Conservation (phyloP, 1,140 invertebrate species). For the Laupala kohalensis region DNA sequence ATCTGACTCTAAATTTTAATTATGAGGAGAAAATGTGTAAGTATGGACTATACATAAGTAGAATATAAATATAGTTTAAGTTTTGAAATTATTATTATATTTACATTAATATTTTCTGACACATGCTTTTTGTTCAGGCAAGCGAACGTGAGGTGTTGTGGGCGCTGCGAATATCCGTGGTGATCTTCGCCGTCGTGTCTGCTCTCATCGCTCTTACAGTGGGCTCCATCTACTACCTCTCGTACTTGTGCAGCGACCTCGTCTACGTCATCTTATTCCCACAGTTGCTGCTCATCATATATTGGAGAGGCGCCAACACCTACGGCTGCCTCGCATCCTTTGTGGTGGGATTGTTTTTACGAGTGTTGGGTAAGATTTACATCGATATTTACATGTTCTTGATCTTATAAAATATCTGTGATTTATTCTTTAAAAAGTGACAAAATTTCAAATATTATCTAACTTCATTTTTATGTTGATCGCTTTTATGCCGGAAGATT, state of each 20-base stretch:
- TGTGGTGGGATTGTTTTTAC: slow-evolving; percentile 46
- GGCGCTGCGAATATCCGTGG: slow-evolving; percentile 56
- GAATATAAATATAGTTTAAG: too few species aligned
- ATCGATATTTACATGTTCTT: too few species aligned
- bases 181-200: slow-evolving; percentile 52
- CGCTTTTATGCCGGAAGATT: too few species aligned
- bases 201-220: slow-evolving; percentile 59
- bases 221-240: slow-evolving; percentile 63
- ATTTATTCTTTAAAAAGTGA: too few species aligned
- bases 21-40: too few species aligned
- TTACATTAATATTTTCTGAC: slow-evolving; percentile 6
- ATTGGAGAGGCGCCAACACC: slow-evolving; percentile 56
- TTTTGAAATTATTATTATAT: too few species aligned
- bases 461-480: too few species aligned
- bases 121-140: slow-evolving; percentile 34
- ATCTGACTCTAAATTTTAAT: too few species aligned
- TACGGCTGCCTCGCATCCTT: slow-evolving; percentile 62
- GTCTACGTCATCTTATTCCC: slow-evolving; percentile 74
- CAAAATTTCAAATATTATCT: too few species aligned
- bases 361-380: slow-evolving; percentile 40
- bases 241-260: slow-evolving; percentile 64
- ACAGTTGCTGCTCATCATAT: slow-evolving; percentile 65
- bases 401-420: too few species aligned
- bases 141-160: slow-evolving; percentile 59
- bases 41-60: too few species aligned